A percentile compares a stretch with the other conserved stretches of the same genome.
These are phyloP conservation scores for Epinephelus fuscoguttatus DNA, from an alignment of 2,113 vertebrate genomes.

Conservation along the genomic window DNA sequence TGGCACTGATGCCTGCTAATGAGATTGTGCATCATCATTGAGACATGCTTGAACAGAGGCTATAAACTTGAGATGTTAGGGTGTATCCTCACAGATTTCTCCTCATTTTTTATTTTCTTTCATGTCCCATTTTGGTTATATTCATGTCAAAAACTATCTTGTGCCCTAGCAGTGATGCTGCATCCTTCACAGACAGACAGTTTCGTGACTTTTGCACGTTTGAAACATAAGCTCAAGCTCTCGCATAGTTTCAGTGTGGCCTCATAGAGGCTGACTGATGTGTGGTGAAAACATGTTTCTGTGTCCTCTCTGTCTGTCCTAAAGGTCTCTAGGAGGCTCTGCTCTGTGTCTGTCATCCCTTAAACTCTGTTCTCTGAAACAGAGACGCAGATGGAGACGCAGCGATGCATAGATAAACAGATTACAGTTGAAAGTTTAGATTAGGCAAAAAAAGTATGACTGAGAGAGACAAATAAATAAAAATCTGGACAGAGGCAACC, in stretches of 20 bases:
- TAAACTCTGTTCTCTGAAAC: conserved; percentile 18
- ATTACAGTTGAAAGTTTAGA: conserved; percentile 14
- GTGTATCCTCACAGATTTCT: not conserved
- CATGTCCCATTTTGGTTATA: not conserved
- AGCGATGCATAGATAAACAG: conserved; percentile 44
- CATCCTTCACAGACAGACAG: conserved; percentile 4
- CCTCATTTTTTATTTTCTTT: not conserved
- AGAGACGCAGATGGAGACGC: conserved; percentile 20
- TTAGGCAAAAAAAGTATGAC: conserved; percentile 20
- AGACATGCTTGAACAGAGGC: not conserved
- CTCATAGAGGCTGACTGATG: conserved; percentile 18
- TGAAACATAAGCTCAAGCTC: conserved; percentile 18
- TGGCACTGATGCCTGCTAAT: not conserved
- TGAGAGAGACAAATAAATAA: conserved; percentile 8
- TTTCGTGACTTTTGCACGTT: not conserved
- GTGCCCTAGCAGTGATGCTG: not conserved
- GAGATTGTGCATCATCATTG: not conserved
- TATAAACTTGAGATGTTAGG: not conserved
- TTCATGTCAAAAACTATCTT: not conserved
- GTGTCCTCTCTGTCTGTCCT: conserved; percentile 19
- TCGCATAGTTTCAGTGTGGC: conserved; percentile 22
- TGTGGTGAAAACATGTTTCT: conserved; percentile 21
- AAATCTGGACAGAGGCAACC: not conserved
- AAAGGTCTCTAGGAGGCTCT: conserved; percentile 22
- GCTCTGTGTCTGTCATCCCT: conserved; percentile 32